Evolutionary conservation across 2,797 vertebrate species (phyloP), one percentile per base, ranked within the genome.

Genomic region (Diceros bicornis): DNA sequence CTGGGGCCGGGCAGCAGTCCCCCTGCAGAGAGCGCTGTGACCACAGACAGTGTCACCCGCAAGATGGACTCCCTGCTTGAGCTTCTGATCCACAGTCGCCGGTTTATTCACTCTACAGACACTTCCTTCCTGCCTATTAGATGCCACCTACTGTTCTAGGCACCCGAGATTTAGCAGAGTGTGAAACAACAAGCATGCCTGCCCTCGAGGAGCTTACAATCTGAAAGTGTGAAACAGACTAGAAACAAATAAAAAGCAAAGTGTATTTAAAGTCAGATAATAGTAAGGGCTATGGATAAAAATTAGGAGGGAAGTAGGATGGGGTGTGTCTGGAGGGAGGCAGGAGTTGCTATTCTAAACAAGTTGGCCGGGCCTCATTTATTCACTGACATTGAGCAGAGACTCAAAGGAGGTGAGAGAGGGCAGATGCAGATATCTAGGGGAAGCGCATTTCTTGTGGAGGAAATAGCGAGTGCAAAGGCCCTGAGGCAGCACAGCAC

Each of bases 151-250:
- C 0, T 47, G 47, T 8, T 50, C 9, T 11, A 37, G 32, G 55
- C 4, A 0, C 41, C 4, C 21, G 13, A 13, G 27, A 7, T 18
- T 50, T 1, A 4, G 11, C 13, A 14, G 41, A 6, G 20, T 10
- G 3, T 4, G 0, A 66, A 44, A 13, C 6, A 16, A 71, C 7
- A 14, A 4, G 7, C 10, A 4, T 0, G 3, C 12, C 32, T 71
- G 66, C 29, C 23, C 20, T n/a, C 10, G 8, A 4, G 17, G 25
- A 32, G 32, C 41, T 25, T 14, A 10, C 0, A 41, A 1, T 55
- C 27, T 17, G 9, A 25, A 62, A 21, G 0, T 9, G 12, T 10
- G 21, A 34, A 14, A n/a, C 29, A 17, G 20, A 17, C 21, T 20
- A 27, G 9, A 20, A 25, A 20, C 21, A 59, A 47, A 61, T 10